Base-by-base conservation (phyloP, 2,888 invertebrate genomes). In the Andricus quercusramuli region DNA sequence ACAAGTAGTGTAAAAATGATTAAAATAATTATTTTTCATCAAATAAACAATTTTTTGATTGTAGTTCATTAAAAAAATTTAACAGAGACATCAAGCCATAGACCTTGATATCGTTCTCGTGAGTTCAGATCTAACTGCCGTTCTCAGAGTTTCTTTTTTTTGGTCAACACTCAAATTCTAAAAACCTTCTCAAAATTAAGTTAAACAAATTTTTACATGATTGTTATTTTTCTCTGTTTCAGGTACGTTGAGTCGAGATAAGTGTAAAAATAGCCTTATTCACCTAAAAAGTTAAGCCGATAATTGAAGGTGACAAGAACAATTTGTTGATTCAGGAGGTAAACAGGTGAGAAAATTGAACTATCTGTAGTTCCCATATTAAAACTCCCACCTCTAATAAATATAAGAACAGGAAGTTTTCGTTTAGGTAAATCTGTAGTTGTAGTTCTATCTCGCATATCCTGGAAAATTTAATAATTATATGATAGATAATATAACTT, bases 271-370 rank as follows among this genome's bases (percentile, higher is more conserved):
- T n/a, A 25, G 15, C 1, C 67, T 29, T 20, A 44, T 80, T 88
- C 85, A 92, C 92, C 92, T 47, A 92, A 85, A 79, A 88, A 79
- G 67, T 88, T 87, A 41, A 91, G 85, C 8, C 92, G 90, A 84
- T 92, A 91, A 82, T 92, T 91, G 11, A 91, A 44, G 15, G 90
- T 87, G 9, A 92, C 90, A 17, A 92, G 82, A 70, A 92, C 84
- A 25, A 92, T 66, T 51, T 90, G 83, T 32, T 90, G 88, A 80
- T 91, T 89, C 82, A 89, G 62, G 29, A 92, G 80, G 83, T 92
- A 92, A 44, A 88, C 85, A 9, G 92, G 90, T 3, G 89, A 84
- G 0, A 81, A 84, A 4, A 79, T 32, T 5, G 80, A 81, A 80
- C 90, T 90, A 76, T 89, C 85, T 81, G 86, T 89, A 66, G 86